Evolutionary conservation across 2,113 vertebrate genomes (phyloP), one percentile per base, ranked within the genome.

Genomic region (Empidonax alnorum): DNA sequence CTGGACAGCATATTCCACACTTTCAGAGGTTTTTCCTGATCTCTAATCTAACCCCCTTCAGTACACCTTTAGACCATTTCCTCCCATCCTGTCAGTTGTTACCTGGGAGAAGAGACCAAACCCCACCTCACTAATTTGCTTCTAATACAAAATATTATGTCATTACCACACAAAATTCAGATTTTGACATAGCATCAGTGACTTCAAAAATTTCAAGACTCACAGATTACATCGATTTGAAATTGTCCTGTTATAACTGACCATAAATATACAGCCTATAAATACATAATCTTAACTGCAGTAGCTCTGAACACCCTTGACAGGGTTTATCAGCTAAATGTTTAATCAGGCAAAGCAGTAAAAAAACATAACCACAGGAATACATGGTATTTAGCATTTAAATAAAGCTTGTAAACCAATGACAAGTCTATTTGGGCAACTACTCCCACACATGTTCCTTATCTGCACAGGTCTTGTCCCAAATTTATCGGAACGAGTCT

Each of bases 341-440:
- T 92, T 97, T 96, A 96, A 96, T 92, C 92, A 94, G 88, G 90
- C 80, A 96, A 90, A 76, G 84, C 81, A 93, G 84, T 39, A 94
- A 92, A 94, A 94, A 90, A 50, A 20, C 53, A 78, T 41, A 97
- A 74, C 80, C 66, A 94, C 65, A 96, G 84, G 47, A 95, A 93
- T 91, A 77, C 63, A 56, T 44, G 67, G 66, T 67, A 93, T 92
- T 96, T 88, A 91, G 87, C 74, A 84, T 95, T 93, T 90, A 89
- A 95, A 96, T 95, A 95, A 92, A 95, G 65, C 81, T 49, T 90
- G 92, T 79, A 89, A 95, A 77, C 59, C 87, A 82, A 84, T 72
- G 69, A 93, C 80, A 96, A 94, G 76, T 78, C 91, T 91, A 85
- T 93, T 84, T 94, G 74, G 62, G 95, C 90, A 92, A 73, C 74